Base-by-base conservation (phyloP, 2,888 invertebrate species). In the Tiliacea aurago region DNA sequence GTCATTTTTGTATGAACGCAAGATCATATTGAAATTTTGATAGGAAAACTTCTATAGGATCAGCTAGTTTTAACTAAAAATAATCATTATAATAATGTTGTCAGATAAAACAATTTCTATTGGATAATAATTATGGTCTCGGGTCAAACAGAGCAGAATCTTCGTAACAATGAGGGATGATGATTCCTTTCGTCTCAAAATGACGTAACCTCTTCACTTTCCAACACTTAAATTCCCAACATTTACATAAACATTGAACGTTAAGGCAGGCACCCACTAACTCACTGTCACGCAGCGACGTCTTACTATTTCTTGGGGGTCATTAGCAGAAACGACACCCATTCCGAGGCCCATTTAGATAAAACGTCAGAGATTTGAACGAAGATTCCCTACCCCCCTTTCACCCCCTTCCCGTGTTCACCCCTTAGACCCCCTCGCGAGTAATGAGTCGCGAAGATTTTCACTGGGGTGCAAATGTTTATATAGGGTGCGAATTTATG, bases 391-490 rank as follows among this genome's bases (percentile, higher is more conserved):
- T 80, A 78, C 83, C 74, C 86, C 86, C 87, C 86, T 76, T 73
- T 37, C 66, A 67, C 78, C 78, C 87, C 81, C 74, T 58, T 83
- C 83, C 86, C 84, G 80, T 72, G 49, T 62, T 73, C 43, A 63
- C 75, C 80, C 72, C 68, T 73, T 53, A 56, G 55, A 84, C 85
- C 87, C 86, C 85, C 89, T 89, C 90, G 88, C 92, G 91, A 91
- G 95, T 96, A 96, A 96, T 96, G 96, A 95, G 92, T 94, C 95
- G 96, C 94, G 95, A 95, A 96, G 95, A 95, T 95, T 95, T 95
- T 94, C 93, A 90, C 89, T 87, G 92, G 95, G 95, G 95, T 93
- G 95, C 91, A 93, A 95, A 95, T 95, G 95, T 95, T 95, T 95
- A 94, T 95, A 95, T 93, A 95, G 96, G 95, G 95, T 95, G 96